phyloP scores from a whole-genome alignment of 1,140 invertebrate species.

The Lanistes nyassanus region DNA sequence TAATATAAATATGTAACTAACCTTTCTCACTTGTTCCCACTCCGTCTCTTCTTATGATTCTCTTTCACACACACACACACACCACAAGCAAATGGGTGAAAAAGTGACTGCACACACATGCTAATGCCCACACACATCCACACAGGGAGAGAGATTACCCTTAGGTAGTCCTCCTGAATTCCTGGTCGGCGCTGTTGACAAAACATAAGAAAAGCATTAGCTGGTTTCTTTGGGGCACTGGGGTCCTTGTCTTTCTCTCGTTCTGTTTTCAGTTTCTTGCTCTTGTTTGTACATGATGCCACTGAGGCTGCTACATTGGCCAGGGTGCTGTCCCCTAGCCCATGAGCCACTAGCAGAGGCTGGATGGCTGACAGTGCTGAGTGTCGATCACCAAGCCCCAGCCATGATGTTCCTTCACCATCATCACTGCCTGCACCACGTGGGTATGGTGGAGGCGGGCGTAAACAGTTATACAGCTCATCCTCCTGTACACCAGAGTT shows the following conservation, averaged over 20 bases:
- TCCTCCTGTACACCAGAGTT: slow-evolving; percentile 45
- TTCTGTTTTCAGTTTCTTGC: slow-evolving; percentile 39
- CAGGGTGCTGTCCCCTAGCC: slow-evolving; percentile 23
- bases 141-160: neutral
- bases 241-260: slow-evolving; percentile 46
- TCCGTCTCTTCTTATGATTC: too few relatives aligned
- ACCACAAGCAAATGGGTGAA: too few relatives aligned
- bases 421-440: slow-evolving; percentile 35
- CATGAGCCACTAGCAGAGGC: slow-evolving; percentile 44
- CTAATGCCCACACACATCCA: neutral
- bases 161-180: slow-evolving; percentile 57
- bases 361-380: slow-evolving; percentile 45
- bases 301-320: slow-evolving; percentile 22
- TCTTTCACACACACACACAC: too few relatives aligned
- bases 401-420: slow-evolving; percentile 1
- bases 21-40: too few relatives aligned
- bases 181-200: slow-evolving; percentile 52
- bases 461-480: slow-evolving; percentile 45
- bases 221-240: slow-evolving; percentile 54
- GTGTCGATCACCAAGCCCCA: slow-evolving; percentile 28
- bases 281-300: slow-evolving; percentile 17
- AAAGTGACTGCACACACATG: slow-evolving; percentile 2
- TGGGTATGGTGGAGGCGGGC: slow-evolving; percentile 31
- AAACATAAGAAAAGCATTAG: slow-evolving; percentile 61
- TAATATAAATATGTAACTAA: too few relatives aligned